phyloP scores from a whole-genome alignment of 2,113 vertebrate genomes.

The Chiloscyllium plagiosum region DNA sequence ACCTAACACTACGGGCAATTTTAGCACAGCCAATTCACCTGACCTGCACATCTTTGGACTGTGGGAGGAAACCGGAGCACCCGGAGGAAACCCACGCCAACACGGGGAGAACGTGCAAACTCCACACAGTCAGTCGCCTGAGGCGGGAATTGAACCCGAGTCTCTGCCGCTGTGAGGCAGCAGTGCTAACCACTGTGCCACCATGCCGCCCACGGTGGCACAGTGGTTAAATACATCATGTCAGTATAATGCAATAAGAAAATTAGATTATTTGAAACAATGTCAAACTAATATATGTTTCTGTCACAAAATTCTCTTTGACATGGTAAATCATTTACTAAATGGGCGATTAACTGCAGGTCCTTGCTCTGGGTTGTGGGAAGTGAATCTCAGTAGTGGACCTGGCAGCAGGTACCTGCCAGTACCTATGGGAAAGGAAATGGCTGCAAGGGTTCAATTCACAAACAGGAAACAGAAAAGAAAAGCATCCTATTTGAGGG shows the following conservation, averaged over 20 bases:
- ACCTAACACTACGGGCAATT: too few relatives aligned
- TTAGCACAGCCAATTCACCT: too few relatives aligned
- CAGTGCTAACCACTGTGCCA: too few relatives aligned
- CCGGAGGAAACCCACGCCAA: too few relatives aligned
- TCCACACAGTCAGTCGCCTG: too few relatives aligned
- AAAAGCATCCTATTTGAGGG: neutral
- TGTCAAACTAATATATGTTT: neutral
- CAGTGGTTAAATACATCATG: neutral
- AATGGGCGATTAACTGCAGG: neutral
- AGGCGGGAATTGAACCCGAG: too few relatives aligned
- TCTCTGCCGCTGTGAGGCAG: too few relatives aligned
- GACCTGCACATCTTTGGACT: too few relatives aligned
- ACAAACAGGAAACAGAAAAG: slow-evolving; percentile 25
- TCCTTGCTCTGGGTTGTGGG: neutral
- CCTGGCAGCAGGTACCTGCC: neutral
- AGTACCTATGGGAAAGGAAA: neutral
- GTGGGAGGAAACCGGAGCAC: too few relatives aligned
- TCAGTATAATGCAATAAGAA: neutral
- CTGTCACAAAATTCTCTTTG: neutral
- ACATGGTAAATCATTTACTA: neutral
- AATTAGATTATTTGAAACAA: neutral
- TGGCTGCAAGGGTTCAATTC: neutral
- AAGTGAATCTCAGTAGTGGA: too few relatives aligned
- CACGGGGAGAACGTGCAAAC: too few relatives aligned
- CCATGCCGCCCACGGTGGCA: too few relatives aligned